Evolutionary conservation across 2,113 vertebrate species (phyloP), one percentile per base, ranked within the genome.

Genomic region (Columbina picui): DNA sequence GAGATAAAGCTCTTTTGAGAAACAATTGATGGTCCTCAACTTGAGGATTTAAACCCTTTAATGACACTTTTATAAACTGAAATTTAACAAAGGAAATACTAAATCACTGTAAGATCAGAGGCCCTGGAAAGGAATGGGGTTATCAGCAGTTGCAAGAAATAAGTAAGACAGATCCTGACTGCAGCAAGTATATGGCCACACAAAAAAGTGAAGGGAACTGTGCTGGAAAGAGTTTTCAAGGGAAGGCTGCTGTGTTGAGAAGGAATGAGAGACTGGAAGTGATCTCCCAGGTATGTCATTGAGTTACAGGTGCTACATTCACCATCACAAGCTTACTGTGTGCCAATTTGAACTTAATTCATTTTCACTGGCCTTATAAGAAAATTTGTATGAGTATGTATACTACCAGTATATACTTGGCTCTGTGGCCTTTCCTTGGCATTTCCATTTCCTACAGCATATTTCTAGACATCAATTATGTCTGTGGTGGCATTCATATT

Each of bases 171-270:
- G 47, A 87, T 64, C 45, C 49, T 67, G 25, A 60, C 39, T 49
- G 57, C 60, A 91, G 38, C 36, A 80, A 69, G 45, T 47, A 52
- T 14, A 19, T 1, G 4, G 67, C 17, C 43, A 68, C 18, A 49
- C 9, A 39, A 30, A 75, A 75, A 61, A 25, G 30, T 34, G 53
- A 55, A 65, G 41, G 20, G 34, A 84, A 26, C 16, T 41, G 22
- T 26, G 47, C 16, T 70, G 26, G 36, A 75, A 73, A 69, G 74
- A 56, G 21, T 36, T 75, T 63, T 64, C 57, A 68, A 43, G 32
- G n/a, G n/a, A 78, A 79, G 53, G 45, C 18, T 85, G 36, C 8
- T 0, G 2, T 2, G 2, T 6, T 1, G 2, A 55, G 41, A 69
- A n/a, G 41, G 32, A 56, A 36, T 39, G 6, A 41, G 57, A 74